Percentiles rank a stretch among this genome's conserved stretches.
Evolutionary conservation across 2,888 invertebrate species (phyloP).

Genomic region (Chrysolina haemoptera): DNA sequence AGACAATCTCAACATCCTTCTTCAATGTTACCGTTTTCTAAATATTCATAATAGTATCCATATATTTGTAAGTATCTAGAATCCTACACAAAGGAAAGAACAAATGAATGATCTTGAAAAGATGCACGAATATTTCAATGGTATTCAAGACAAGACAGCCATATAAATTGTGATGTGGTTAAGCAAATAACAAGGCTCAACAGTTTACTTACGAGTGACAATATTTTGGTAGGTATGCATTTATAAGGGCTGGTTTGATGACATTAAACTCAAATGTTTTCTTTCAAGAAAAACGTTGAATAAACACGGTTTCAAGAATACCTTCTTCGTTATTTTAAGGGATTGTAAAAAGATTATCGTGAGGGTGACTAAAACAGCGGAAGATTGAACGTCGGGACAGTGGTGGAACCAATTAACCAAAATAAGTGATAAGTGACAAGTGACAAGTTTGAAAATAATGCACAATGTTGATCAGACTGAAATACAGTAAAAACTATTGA

Average conservation of each 20-base stretch:
- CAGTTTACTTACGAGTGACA: conserved; percentile 8
- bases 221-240: conserved; percentile 19
- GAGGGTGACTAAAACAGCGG: neutral
- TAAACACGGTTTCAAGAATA: neutral
- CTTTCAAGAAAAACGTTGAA: neutral
- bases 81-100: too few species aligned
- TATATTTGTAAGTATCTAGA: too few species aligned
- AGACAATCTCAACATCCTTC: too few species aligned
- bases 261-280: neutral
- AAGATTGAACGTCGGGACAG: neutral
- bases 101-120: too few species aligned
- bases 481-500: too few species aligned
- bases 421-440: too few species aligned
- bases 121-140: too few species aligned
- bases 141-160: neutral
- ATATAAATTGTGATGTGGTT: neutral
- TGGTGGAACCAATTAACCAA: too few species aligned
- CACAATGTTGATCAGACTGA: too few species aligned
- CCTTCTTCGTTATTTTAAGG: neutral
- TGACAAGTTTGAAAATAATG: too few species aligned
- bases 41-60: too few species aligned
- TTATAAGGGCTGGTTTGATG: neutral
- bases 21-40: too few species aligned
- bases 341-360: neutral
- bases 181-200: neutral